Base-by-base conservation (phyloP, 2,113 vertebrate species). In the Scalopus aquaticus region DNA sequence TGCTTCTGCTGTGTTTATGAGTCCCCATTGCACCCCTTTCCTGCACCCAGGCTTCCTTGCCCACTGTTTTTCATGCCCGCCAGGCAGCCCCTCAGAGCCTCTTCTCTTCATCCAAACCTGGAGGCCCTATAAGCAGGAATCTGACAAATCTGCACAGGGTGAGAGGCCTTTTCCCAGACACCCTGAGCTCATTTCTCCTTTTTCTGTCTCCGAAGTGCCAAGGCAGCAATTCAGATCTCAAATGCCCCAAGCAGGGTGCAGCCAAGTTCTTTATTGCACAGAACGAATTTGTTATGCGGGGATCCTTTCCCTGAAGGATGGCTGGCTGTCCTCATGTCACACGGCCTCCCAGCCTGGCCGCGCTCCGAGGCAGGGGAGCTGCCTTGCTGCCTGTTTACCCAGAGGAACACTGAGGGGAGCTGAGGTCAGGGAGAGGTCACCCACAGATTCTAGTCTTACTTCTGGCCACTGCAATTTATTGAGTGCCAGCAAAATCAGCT, bases 121-220 rank as follows among this genome's bases (percentile, higher is more conserved):
- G 86, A 95, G n/a, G 88, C 81, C 77, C 69, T 84, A 79, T 13
- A 82, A 69, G 42, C 7, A 5, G 3, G 58, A 28, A 13, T 16
- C 70, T 77, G 88, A 90, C 88, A 81, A 73, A 86, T 76, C 49
- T 60, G 92, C 83, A 35, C 86, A 79, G 64, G 84, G 74, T 85
- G 46, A 90, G 85, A 93, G 95, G 92, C 69, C 91, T 96, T 94
- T 90, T 95, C 97, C 91, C 95, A 92, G 93, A 90, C 85, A 89
- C 81, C 78, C 94, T 11, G 64, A 95, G 94, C 88, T 97, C 89
- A 94, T 95, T 95, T 96, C 94, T 96, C 54, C 85, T 74, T 32
- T 12, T 76, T 77, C n/a, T 39, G 62, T 90, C 94, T 92, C 94
- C 4, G 17, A 92, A 81, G 73, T 7, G 78, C 88, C 85, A 62